phyloP scores from a whole-genome alignment of 2,113 vertebrate genomes.

The Notothenia rossii region DNA sequence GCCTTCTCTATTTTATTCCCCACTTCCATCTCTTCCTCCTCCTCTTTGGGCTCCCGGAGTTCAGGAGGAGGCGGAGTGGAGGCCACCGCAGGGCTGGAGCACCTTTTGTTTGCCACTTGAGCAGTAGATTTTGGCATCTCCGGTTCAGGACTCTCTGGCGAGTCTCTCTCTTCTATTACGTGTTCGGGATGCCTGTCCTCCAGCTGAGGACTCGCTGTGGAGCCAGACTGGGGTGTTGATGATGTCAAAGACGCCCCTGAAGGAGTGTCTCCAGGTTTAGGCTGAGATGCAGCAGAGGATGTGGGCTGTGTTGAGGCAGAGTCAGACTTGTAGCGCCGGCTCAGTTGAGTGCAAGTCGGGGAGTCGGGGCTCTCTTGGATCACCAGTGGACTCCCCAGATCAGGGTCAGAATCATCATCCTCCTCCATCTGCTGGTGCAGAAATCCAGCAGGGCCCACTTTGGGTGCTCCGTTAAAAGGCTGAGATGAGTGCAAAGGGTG shows the following conservation, averaged over 20 bases:
- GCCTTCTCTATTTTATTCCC: conserved; percentile 70
- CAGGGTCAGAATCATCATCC: conserved; percentile 84
- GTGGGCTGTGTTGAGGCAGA: conserved; percentile 66
- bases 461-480: conserved; percentile 78
- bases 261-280: conserved; percentile 75
- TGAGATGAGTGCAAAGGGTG: conserved; percentile 72
- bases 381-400: conserved; percentile 81
- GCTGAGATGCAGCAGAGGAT: conserved; percentile 59
- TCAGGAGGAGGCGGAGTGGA: conserved; percentile 64
- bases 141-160: conserved; percentile 86
- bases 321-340: conserved; percentile 70
- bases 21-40: conserved; percentile 82
- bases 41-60: conserved; percentile 74
- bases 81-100: conserved; percentile 79
- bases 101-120: conserved; percentile 66
- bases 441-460: conserved; percentile 65
- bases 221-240: conserved; percentile 59
- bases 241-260: conserved; percentile 57
- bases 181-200: conserved; percentile 82
- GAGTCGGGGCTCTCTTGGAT: conserved; percentile 85
- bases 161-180: conserved; percentile 86
- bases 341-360: conserved; percentile 78
- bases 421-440: conserved; percentile 75
- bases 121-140: conserved; percentile 75
- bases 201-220: conserved; percentile 59